Percentiles rank a stretch among this genome's conserved stretches.
phyloP scores from a whole-genome alignment of 64 coral and sea anemone species.

The Dendronephthya gigantea region DNA sequence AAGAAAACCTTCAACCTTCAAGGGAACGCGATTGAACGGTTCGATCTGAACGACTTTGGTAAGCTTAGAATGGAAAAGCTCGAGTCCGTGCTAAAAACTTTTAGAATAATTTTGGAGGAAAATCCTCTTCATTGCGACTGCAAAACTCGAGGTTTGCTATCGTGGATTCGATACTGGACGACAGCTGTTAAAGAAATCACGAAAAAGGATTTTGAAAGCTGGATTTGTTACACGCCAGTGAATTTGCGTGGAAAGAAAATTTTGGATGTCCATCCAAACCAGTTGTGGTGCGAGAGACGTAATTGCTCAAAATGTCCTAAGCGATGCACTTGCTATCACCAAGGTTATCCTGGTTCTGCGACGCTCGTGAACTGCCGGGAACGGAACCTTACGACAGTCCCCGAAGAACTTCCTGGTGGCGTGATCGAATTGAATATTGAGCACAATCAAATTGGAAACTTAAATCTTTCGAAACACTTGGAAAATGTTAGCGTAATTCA shows the following conservation, averaged over 20 bases:
- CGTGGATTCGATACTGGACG: not conserved
- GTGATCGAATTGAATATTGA: slow-evolving; percentile 31
- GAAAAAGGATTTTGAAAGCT: slow-evolving; percentile 35
- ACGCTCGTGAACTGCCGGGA: slow-evolving; percentile 32
- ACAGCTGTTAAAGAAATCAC: not conserved
- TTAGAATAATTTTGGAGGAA: slow-evolving; percentile 35
- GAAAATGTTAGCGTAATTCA: slow-evolving; percentile 27
- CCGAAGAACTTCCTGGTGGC: slow-evolving; percentile 28
- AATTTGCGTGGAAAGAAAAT: slow-evolving; percentile 25
- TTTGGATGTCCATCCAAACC: slow-evolving; percentile 10
- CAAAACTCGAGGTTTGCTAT: not conserved
- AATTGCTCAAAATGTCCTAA: slow-evolving; percentile 39
- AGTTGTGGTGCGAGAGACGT: slow-evolving; percentile 32
- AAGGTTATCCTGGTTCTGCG: not conserved
- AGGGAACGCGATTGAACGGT: slow-evolving; percentile 13
- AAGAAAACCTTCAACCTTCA: slow-evolving; percentile 34
- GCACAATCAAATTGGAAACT: slow-evolving; percentile 33
- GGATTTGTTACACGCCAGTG: slow-evolving; percentile 37
- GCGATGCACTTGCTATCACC: slow-evolving; percentile 30
- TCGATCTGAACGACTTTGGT: slow-evolving; percentile 29
- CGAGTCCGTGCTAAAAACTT: slow-evolving; percentile 28
- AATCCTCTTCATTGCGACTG: slow-evolving; percentile 52
- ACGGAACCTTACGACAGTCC: slow-evolving; percentile 31
- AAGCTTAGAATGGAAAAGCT: slow-evolving; percentile 12
- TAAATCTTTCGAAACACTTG: slow-evolving; percentile 28